phyloP scores from a whole-genome alignment of 2,113 vertebrate species.

The Monarcha castaneiventris region DNA sequence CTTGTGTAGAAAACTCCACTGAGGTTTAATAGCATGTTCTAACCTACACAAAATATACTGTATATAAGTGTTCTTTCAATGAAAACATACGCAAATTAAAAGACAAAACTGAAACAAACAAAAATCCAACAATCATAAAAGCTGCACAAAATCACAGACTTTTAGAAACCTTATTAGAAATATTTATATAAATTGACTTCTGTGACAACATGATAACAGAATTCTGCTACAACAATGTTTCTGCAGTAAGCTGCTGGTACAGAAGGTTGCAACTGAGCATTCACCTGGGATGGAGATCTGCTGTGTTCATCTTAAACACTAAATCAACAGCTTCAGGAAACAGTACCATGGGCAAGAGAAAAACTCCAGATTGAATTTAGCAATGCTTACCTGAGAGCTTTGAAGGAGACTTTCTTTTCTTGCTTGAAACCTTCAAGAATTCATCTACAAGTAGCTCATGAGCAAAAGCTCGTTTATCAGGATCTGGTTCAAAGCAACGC shows the following conservation, averaged over 20 bases:
- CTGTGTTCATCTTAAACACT: not conserved
- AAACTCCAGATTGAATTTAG: not conserved
- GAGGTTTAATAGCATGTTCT: not conserved
- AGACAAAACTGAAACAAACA: not conserved
- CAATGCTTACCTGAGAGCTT: slow-evolving; percentile 81
- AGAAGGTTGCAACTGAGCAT: not conserved
- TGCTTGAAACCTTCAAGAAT: slow-evolving; percentile 95
- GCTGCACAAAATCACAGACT: not conserved
- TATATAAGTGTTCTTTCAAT: not conserved
- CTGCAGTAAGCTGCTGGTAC: not conserved
- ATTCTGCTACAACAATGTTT: not conserved
- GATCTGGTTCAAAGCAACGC: slow-evolving; percentile 95
- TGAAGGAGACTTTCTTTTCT: slow-evolving; percentile 87
- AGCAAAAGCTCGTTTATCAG: slow-evolving; percentile 87
- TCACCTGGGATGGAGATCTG: not conserved
- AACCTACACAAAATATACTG: not conserved
- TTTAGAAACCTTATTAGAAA: not conserved
- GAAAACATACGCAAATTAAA: not conserved
- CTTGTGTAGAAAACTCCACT: not conserved
- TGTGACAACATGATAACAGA: not conserved
- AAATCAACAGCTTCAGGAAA: not conserved
- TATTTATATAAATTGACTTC: not conserved
- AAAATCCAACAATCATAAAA: not conserved
- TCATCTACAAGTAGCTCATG: slow-evolving; percentile 90
- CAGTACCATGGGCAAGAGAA: not conserved